Evolutionary conservation across 2,113 vertebrate species (phyloP).

Genomic region (Amazona guildingii): DNA sequence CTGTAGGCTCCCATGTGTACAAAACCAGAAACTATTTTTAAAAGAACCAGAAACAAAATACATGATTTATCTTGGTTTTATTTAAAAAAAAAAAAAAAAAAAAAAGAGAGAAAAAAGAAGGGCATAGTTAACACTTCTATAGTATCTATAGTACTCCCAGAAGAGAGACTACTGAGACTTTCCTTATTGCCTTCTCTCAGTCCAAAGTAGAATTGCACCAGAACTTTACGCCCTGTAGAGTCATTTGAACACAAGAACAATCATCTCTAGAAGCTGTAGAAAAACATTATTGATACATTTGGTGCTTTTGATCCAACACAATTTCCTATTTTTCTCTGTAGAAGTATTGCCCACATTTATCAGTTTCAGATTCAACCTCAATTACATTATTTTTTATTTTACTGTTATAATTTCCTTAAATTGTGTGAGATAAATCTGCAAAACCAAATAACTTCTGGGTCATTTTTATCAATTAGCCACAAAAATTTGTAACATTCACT

Average conservation of each 20-base stretch:
- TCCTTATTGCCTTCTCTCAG: not conserved
- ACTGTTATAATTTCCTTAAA: not conserved
- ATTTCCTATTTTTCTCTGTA: not conserved
- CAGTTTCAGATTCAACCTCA: not conserved
- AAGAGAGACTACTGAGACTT: not conserved
- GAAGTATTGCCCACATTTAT: not conserved
- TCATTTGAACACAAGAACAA: not conserved
- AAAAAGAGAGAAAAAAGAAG: accelerated
- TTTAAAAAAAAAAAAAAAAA: not conserved
- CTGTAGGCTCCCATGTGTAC: not conserved
- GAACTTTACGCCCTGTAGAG: not conserved
- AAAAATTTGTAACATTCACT: not conserved
- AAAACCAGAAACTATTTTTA: not conserved
- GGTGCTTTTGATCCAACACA: not conserved
- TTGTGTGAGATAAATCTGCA: not conserved
- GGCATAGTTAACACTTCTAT: not conserved
- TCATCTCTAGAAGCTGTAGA: not conserved
- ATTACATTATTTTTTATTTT: not conserved
- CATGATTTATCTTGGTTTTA: not conserved
- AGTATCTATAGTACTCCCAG: not conserved
- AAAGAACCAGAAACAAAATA: not conserved
- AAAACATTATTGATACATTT: not conserved
- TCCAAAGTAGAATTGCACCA: not conserved
- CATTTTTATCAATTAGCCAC: not conserved
- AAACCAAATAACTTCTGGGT: not conserved